Evolutionary conservation across 2,113 vertebrate species (phyloP).

Genomic region (Synodontis membranacea): DNA sequence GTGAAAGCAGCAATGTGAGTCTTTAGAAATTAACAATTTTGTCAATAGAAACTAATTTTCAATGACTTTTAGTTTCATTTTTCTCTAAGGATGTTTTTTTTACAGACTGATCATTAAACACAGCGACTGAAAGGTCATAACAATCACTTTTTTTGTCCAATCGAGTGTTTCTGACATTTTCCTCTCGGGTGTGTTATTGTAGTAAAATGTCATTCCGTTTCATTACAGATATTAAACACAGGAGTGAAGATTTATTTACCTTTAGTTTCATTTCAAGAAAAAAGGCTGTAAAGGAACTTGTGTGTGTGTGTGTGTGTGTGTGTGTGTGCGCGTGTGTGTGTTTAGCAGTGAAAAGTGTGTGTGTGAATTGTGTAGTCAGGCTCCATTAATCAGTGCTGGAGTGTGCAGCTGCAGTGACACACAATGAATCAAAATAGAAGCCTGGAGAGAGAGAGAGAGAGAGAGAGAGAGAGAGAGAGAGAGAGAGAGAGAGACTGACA

Average conservation of each 20-base stretch:
- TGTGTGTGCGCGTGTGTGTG: background rate
- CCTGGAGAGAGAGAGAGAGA: background rate
- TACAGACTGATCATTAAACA: background rate
- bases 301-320: background rate
- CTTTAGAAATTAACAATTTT: background rate
- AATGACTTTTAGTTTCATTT: background rate
- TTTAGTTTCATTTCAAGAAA: background rate
- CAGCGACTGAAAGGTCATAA: background rate
- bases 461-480: no score
- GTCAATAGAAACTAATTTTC: background rate
- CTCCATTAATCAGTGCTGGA: constrained; percentile 50
- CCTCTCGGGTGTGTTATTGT: background rate
- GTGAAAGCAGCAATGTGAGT: background rate
- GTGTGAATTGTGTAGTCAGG: constrained; percentile 42
- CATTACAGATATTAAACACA: background rate
- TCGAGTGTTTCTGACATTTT: background rate
- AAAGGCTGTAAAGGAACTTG: no score
- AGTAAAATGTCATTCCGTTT: background rate
- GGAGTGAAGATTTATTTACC: background rate
- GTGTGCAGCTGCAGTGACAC: constrained; percentile 48
- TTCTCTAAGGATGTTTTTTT: background rate
- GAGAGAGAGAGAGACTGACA: no score
- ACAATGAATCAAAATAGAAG: constrained; percentile 42
- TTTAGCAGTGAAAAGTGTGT: constrained; percentile 6
- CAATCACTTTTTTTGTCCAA: background rate